Evolutionary conservation across 2,797 vertebrate genomes (phyloP), one percentile per base, ranked within the genome.

Genomic region (Oreonectes daqikongensis): DNA sequence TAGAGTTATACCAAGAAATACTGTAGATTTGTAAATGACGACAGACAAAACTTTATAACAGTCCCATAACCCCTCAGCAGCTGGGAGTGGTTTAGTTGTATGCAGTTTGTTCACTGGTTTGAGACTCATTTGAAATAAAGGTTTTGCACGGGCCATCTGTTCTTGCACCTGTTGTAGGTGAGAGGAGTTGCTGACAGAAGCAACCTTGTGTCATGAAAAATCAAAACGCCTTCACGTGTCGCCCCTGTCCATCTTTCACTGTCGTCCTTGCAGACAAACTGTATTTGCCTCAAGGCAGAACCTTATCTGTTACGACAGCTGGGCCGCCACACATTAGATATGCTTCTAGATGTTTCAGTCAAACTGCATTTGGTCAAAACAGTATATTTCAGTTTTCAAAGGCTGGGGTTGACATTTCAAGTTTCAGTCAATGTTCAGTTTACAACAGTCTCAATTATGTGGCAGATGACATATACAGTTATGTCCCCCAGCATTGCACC

Each of bases 341-440:
- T 10, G 3, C 1, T 50, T 55, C 2, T 52, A 40, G 10, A 64
- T 44, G 12, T 57, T 75, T 63, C 4, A 65, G 48, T 32, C 20
- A 59, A 67, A 20, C 55, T 68, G 8, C 12, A 26, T 68, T 48
- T 42, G 18, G 2, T 22, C 1, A 57, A 57, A 14, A 53, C 53
- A 57, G 53, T 15, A 55, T 2, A 35, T 57, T 59, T 35, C 3
- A 22, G n/a, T 24, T 59, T 67, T 28, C 24, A 74, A 74, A 74
- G 48, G 17, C 28, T 74, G 28, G 4, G 42, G 15, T 66, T 42
- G 48, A 74, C 61, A 74, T 65, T 20, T 59, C 24, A 18, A 18
- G 14, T 57, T 42, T 55, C 48, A 22, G 72, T 40, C 8, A 30
- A 24, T 11, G 32, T 59, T 3, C 15, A 5, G 28, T n/a, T 26